phyloP scores from a whole-genome alignment of 2,888 invertebrate species.

The Pachydiplax longipennis region DNA sequence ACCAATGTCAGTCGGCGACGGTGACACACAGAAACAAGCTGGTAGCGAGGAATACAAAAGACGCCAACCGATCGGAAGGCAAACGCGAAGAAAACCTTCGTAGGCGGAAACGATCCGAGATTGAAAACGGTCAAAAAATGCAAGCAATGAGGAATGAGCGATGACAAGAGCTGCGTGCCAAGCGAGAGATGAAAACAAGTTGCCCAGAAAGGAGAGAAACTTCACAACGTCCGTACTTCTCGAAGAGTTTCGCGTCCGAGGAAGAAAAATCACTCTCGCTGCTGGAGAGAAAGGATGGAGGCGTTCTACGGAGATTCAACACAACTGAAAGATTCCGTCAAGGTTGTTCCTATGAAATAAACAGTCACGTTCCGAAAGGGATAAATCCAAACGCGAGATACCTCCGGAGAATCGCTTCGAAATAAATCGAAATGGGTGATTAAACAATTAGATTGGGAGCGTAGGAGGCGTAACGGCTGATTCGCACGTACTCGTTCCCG shows the following conservation, averaged over 20 bases:
- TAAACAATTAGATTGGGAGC: not conserved
- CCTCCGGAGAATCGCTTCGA: not conserved
- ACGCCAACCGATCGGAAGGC: not conserved
- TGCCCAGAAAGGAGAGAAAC: constrained; percentile 35
- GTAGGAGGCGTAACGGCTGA: not conserved
- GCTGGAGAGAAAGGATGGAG: not conserved
- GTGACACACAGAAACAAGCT: not conserved
- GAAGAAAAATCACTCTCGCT: not conserved
- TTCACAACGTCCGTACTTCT: constrained; percentile 1
- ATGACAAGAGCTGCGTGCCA: not conserved
- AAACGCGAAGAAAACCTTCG: not conserved
- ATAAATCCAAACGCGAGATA: not conserved
- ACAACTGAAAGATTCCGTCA: not conserved
- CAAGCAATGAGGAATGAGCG: not conserved
- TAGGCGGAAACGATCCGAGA: not conserved
- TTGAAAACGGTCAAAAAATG: not conserved
- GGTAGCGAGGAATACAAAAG: not conserved
- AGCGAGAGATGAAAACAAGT: not conserved
- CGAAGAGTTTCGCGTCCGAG: not conserved
- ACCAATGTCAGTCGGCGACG: not conserved
- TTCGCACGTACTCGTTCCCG: not conserved
- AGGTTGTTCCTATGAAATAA: not conserved
- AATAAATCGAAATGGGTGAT: too few relatives aligned
- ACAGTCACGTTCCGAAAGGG: not conserved
- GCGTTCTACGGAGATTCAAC: not conserved